Percentiles rank a stretch among this genome's conserved stretches.
phyloP scores from a whole-genome alignment of 2,888 invertebrate genomes.

The Spisula subtruncata region DNA sequence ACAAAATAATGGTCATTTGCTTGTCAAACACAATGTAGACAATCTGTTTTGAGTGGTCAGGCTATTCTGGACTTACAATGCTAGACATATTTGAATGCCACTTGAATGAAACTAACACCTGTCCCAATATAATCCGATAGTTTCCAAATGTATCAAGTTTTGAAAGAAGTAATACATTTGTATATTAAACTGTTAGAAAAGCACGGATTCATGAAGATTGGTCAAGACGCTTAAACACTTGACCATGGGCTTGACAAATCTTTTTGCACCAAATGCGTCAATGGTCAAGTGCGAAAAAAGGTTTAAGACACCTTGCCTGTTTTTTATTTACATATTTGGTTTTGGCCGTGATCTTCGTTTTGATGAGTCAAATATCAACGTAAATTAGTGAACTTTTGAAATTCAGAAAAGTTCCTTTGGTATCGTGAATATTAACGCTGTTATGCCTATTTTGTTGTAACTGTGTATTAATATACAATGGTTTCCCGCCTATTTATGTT shows the following conservation, averaged over 20 bases:
- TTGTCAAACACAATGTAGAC: conserved; percentile 22
- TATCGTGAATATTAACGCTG: no score
- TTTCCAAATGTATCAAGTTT: neutral
- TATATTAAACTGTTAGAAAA: neutral
- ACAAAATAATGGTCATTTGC: neutral
- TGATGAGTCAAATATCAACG: no score
- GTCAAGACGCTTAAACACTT: neutral
- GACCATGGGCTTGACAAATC: neutral
- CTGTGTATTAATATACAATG: no score
- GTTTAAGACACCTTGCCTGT: no score
- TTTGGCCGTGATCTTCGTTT: no score
- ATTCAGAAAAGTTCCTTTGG: no score
- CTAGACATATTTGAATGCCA: neutral
- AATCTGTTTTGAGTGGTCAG: conserved; percentile 4
- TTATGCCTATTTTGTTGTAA: no score
- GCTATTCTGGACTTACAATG: neutral
- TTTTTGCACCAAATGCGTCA: no score
- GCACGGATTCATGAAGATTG: neutral
- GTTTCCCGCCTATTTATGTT: no score
- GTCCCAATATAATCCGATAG: neutral
- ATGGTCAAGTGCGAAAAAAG: no score
- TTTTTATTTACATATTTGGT: no score
- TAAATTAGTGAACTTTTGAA: no score
- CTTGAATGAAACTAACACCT: conserved; percentile 19
- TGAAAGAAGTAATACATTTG: neutral